Percentiles rank a stretch among this genome's conserved stretches.
These are phyloP conservation scores for Sparus aurata DNA, from an alignment of 2,797 vertebrate genomes.

Conservation along the genomic window DNA sequence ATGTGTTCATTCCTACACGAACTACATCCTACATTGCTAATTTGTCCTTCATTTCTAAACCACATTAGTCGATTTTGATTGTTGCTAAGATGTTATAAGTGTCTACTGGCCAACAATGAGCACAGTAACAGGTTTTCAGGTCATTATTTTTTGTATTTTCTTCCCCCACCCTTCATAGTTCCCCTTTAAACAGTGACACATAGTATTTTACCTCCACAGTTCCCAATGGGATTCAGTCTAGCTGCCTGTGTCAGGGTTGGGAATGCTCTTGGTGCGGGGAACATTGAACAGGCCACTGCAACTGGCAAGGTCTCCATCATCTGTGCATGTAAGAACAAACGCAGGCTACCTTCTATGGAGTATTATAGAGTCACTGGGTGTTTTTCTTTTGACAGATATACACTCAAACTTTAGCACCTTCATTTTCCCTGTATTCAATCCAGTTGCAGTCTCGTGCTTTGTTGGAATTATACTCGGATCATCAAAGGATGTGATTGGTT, in stretches of 20 bases:
- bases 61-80: not conserved
- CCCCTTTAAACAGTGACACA: no score
- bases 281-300: conserved; percentile 78
- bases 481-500: conserved; percentile 79
- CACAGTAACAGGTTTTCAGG: no score
- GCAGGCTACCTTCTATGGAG: not conserved
- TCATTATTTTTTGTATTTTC: no score
- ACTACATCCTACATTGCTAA: no score
- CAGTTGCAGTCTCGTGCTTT: conserved; percentile 71
- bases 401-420: not conserved
- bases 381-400: no score
- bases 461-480: conserved; percentile 58
- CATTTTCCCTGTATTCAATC: conserved; percentile 12
- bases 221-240: not conserved
- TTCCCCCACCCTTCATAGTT: no score
- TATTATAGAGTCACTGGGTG: no score
- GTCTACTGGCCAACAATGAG: not conserved
- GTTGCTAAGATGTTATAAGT: not conserved
- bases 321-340: conserved; percentile 77
- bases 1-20: not conserved
- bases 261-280: conserved; percentile 25
- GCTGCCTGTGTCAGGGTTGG: conserved; percentile 1
- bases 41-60: not conserved
- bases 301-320: conserved; percentile 81
- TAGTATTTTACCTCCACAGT: not conserved